A percentile compares a stretch with the other conserved stretches of the same genome.
Evolutionary conservation across 2,888 invertebrate species (phyloP).

Genomic region (Onthophagus sagittarius): DNA sequence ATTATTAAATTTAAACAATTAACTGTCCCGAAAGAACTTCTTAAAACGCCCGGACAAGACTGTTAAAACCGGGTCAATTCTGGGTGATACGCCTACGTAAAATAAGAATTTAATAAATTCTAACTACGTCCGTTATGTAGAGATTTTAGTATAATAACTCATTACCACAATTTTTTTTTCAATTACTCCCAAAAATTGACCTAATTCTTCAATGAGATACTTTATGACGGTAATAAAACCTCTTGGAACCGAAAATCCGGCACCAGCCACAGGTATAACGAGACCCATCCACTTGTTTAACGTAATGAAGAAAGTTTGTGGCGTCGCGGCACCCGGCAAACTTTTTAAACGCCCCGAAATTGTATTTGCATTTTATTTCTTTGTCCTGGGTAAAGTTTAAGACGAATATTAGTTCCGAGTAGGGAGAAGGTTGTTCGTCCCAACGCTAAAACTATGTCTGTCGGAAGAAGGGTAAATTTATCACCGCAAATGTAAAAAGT

Average conservation of each 20-base stretch:
- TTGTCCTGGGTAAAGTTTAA: constrained; percentile 6
- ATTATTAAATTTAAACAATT: too few species aligned
- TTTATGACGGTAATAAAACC: background rate
- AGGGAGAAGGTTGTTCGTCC: background rate
- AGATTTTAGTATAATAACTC: too few species aligned
- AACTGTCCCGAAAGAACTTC: too few species aligned
- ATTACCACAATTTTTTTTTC: background rate
- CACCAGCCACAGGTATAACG: constrained; percentile 1
- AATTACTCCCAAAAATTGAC: background rate
- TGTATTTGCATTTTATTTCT: constrained; percentile 14
- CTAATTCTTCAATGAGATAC: background rate
- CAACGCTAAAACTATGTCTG: background rate
- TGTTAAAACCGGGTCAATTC: too few species aligned
- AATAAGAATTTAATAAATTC: too few species aligned
- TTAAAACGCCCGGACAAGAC: too few species aligned
- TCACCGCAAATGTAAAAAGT: background rate
- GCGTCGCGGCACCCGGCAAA: background rate
- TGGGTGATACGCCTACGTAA: too few species aligned
- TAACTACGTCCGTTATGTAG: too few species aligned
- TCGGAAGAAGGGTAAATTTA: background rate
- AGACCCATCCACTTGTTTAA: constrained; percentile 5
- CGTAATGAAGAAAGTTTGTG: constrained; percentile 10
- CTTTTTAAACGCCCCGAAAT: constrained; percentile 13
- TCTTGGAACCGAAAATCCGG: background rate
- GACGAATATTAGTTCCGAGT: constrained; percentile 11